A percentile compares a stretch with the other conserved stretches of the same genome.
Conservation (phyloP, 1,140 invertebrate genomes). For the fruit fly (Drosophila melanogaster) region DNA sequence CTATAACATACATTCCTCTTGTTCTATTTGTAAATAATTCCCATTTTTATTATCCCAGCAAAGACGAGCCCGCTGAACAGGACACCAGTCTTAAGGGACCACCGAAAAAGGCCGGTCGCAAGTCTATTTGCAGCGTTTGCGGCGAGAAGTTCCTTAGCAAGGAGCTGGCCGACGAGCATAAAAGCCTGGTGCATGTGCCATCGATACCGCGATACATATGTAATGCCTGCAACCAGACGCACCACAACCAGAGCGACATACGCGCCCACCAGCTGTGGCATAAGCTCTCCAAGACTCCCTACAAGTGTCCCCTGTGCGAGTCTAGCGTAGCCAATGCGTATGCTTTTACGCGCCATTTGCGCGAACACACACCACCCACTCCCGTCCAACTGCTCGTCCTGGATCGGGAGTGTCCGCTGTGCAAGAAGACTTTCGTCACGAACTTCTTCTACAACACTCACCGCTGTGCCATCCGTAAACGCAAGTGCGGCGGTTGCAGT, state of each 20-base stretch:
- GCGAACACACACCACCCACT: slow-evolving; percentile 57
- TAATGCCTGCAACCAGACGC: slow-evolving; percentile 72
- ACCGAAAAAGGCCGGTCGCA: slow-evolving; percentile 40
- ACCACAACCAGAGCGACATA: slow-evolving; percentile 68
- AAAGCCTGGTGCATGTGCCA: slow-evolving; percentile 53
- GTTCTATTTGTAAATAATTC: neutral
- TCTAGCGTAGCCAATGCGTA: slow-evolving; percentile 58
- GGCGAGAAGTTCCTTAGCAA: slow-evolving; percentile 64
- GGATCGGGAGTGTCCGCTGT: slow-evolving; percentile 74
- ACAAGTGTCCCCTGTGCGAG: slow-evolving; percentile 69
- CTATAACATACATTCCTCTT: neutral
- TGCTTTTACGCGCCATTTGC: slow-evolving; percentile 65
- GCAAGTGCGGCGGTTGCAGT: slow-evolving; percentile 74
- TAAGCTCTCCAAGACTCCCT: slow-evolving; percentile 79
- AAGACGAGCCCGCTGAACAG: slow-evolving; percentile 54
- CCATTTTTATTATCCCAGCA: slow-evolving; percentile 27
- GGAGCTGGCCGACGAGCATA: slow-evolving; percentile 64
- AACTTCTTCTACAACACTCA: slow-evolving; percentile 80
- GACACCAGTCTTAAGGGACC: neutral
- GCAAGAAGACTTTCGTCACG: slow-evolving; percentile 71
- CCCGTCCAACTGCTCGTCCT: slow-evolving; percentile 58
- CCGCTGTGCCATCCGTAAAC: slow-evolving; percentile 71
- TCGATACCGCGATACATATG: slow-evolving; percentile 68
- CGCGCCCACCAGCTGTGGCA: slow-evolving; percentile 82
- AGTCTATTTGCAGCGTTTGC: slow-evolving; percentile 67